Conservation (phyloP, 64 coral and sea anemone species). For the Cladopsammia gracilis region DNA sequence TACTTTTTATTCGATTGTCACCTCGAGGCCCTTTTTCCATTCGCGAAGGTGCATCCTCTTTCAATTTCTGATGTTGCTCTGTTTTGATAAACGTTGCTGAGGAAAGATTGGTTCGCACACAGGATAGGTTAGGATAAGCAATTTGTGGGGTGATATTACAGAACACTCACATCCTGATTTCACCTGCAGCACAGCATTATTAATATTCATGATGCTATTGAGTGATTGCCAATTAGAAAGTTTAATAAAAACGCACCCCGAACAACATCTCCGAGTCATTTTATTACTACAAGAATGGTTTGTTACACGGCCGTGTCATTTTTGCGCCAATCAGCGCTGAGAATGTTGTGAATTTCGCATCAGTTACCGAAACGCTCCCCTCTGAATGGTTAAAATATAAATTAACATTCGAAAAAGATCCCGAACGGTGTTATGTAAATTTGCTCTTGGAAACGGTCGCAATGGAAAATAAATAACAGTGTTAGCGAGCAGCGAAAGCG, state of each 20-base stretch:
- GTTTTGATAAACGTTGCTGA: constrained; percentile 78
- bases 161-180: constrained; percentile 56
- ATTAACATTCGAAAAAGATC: constrained; percentile 5
- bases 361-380: neutral
- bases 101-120: constrained; percentile 26
- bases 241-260: constrained; percentile 58
- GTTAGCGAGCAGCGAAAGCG: neutral
- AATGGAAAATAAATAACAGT: constrained; percentile 32
- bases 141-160: constrained; percentile 68
- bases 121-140: constrained; percentile 73
- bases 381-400: constrained; percentile 7
- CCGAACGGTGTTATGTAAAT: constrained; percentile 33
- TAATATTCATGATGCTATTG: constrained; percentile 78
- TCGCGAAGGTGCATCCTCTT: neutral
- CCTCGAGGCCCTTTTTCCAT: neutral
- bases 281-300: constrained; percentile 23
- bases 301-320: neutral
- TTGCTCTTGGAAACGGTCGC: constrained; percentile 31
- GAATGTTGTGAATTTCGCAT: neutral
- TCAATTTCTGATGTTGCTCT: constrained; percentile 15
- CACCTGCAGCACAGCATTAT: constrained; percentile 78
- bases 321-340: neutral
- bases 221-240: constrained; percentile 80
- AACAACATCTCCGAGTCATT: constrained; percentile 55
- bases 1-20: neutral